Conservation (phyloP, 2,113 vertebrate genomes). For the Eonycteris spelaea region DNA sequence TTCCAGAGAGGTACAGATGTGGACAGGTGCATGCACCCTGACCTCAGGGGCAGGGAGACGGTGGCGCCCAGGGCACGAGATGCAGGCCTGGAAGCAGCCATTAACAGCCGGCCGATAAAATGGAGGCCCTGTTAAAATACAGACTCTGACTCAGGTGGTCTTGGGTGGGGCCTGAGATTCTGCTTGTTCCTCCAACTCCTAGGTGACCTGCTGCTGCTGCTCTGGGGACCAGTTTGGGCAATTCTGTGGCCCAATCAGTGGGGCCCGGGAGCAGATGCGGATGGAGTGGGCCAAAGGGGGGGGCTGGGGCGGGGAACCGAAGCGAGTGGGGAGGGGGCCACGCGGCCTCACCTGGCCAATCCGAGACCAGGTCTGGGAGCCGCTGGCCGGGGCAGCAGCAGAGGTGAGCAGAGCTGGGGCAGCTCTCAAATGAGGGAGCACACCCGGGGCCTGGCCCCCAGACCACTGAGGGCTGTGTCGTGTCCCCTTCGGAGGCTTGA, state of each 20-base stretch:
- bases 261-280: background rate
- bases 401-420: fast-evolving
- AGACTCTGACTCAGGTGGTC: background rate
- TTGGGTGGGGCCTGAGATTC: background rate
- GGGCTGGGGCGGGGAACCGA: background rate
- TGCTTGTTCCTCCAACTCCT: background rate
- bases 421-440: background rate
- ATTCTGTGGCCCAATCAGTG: background rate
- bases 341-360: no score
- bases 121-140: background rate
- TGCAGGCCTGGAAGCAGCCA: no score
- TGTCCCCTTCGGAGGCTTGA: background rate
- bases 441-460: fast-evolving
- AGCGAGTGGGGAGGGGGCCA: no score
- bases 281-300: background rate
- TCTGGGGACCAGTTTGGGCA: background rate
- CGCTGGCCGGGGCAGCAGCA: background rate
- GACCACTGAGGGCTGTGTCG: no score
- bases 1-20: background rate
- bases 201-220: background rate
- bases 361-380: background rate
- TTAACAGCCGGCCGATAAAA: fast-evolving
- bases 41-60: background rate
- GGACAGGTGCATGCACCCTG: no score
- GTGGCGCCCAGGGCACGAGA: background rate